Evolutionary conservation across 2,113 vertebrate species (phyloP).

Genomic region (Gobiocypris rarus): DNA sequence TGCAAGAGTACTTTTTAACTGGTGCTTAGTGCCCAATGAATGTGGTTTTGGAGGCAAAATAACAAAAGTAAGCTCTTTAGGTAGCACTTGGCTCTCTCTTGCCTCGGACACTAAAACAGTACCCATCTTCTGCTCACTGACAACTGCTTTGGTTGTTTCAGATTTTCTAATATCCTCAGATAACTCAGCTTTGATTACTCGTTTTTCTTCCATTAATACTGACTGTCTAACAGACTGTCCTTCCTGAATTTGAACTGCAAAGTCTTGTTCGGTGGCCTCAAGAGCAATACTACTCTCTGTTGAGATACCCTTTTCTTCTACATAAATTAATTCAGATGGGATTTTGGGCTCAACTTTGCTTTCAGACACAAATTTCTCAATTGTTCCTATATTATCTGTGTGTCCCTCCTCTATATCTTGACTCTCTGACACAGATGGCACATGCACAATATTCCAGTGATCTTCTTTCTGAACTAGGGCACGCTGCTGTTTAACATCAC

Average conservation of each 20-base stretch:
- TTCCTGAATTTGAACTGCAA: conserved; percentile 81
- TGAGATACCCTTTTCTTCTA: conserved; percentile 71
- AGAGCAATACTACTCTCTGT: conserved; percentile 77
- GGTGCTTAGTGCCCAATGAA: conserved; percentile 75
- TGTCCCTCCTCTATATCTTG: conserved; percentile 73
- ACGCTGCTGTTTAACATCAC: conserved; percentile 72
- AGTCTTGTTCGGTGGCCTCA: conserved; percentile 78
- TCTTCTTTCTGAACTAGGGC: conserved; percentile 80
- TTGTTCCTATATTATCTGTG: conserved; percentile 67
- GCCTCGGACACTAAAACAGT: conserved; percentile 70
- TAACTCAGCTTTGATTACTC: conserved; percentile 75
- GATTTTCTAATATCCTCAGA: conserved; percentile 66
- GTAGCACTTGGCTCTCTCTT: conserved; percentile 70
- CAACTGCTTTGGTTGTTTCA: conserved; percentile 57
- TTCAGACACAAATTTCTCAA: conserved; percentile 68
- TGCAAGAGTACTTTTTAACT: conserved; percentile 82
- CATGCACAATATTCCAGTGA: conserved; percentile 74
- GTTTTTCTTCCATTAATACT: conserved; percentile 82
- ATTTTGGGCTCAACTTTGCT: conserved; percentile 74
- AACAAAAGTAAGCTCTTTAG: conserved; percentile 80
- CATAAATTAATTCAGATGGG: conserved; percentile 72
- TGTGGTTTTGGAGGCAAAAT: conserved; percentile 73
- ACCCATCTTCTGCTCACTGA: conserved; percentile 70
- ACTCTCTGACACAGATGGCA: conserved; percentile 73
- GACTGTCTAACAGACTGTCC: conserved; percentile 82